A percentile compares a stretch with the other conserved stretches of the same genome.
These are phyloP conservation scores for Columbina picui DNA, from an alignment of 2,113 vertebrate species.

Conservation along the genomic window DNA sequence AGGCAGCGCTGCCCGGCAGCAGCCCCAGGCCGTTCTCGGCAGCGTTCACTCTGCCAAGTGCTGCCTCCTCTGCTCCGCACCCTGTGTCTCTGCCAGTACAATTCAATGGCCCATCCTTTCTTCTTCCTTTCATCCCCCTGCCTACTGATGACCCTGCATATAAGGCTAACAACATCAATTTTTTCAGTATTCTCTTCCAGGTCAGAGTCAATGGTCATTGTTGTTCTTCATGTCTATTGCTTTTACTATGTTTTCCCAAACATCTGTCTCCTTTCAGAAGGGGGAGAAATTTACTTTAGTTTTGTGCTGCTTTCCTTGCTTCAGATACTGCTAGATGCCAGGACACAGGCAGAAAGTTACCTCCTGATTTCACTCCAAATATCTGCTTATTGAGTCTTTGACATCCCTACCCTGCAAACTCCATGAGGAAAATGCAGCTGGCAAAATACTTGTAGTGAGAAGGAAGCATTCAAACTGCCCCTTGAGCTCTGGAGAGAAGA, in stretches of 20 bases:
- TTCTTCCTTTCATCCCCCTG: background rate
- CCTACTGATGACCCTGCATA: background rate
- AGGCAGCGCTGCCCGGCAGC: background rate
- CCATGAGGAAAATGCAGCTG: accelerated
- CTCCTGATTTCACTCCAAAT: background rate
- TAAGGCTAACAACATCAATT: background rate
- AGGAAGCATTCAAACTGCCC: background rate
- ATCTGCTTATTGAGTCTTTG: background rate
- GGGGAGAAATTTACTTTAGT: background rate
- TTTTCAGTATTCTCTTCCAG: background rate
- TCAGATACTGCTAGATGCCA: background rate
- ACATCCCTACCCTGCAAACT: background rate
- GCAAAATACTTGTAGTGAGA: background rate
- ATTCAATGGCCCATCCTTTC: background rate
- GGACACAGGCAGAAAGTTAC: background rate
- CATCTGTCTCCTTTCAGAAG: background rate
- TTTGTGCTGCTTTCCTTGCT: background rate
- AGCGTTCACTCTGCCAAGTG: accelerated
- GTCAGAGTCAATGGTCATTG: background rate
- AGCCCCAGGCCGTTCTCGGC: background rate
- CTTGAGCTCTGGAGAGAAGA: background rate
- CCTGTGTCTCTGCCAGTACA: background rate
- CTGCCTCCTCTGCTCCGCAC: background rate
- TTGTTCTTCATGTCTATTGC: background rate
- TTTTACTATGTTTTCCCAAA: background rate